Evolutionary conservation across 2,797 vertebrate species (phyloP), one percentile per base, ranked within the genome.

Genomic region (Buceros bicornis): DNA sequence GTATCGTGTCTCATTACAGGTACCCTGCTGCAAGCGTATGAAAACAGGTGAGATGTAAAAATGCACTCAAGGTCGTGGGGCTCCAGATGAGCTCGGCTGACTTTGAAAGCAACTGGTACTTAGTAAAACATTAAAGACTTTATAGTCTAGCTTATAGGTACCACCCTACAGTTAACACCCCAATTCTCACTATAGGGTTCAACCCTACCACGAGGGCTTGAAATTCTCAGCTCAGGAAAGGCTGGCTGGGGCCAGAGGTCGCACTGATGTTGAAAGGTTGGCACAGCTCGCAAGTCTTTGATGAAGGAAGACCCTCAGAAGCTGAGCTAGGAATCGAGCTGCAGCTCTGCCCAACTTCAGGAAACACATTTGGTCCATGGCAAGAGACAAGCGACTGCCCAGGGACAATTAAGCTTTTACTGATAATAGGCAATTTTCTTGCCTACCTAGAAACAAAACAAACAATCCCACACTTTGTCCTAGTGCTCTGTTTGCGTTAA

Each of bases 401-500:
- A 70, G 58, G 37, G 69, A 78, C 61, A 83, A 48, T 13, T 21
- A 91, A 62, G 54, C 73, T 95, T 92, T 84, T 77, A 58, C 64
- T 80, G 57, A 67, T 29, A 92, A 96, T 60, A 94, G 14, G 53
- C 45, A 26, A 53, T 89, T 94, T 95, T 93, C 81, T 73, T 87
- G 71, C 67, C 83, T 93, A 60, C 90, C 28, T 60, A 77, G 48
- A 40, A 89, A 84, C 71, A 92, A 96, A 56, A 3, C 20, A 62
- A 93, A 82, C 76, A 88, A 87, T 62, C 62, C 58, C 81, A 93
- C 47, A 84, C 86, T 90, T 93, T 90, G 80, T 64, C 70, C 78
- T 64, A 85, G 56, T 60, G 57, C 64, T 93, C 47, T 95, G 71
- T 94, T 96, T 93, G 87, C 53, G 91, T 80, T 93, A 87, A 87